Base-by-base conservation (phyloP, 2,113 vertebrate species). In the Poicephalus meyeri region DNA sequence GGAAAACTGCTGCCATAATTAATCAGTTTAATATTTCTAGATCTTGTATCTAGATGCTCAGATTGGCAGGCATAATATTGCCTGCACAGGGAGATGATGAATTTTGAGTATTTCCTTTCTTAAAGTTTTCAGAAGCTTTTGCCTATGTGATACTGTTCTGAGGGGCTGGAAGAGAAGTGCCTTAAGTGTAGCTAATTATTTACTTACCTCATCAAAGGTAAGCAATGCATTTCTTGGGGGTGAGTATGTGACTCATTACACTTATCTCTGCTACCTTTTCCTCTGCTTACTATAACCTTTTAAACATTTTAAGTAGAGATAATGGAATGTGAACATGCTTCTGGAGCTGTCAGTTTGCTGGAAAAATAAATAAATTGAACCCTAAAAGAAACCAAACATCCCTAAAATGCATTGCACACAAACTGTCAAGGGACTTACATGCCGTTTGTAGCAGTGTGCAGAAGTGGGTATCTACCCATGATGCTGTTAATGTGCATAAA, bases 131-230 rank as follows among this genome's bases (percentile, higher is more conserved):
- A 72, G 31, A 92, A 72, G 44, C 44, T 81, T 85, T 85, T 85
- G 19, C 73, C 39, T 60, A 8, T 29, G 6, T 58, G 35, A 56
- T 19, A 7, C 21, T 86, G 7, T 82, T 87, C 47, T 82, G 66
- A 65, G 58, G 35, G 85, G 77, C 39, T 72, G 84, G 31, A 88
- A 73, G 50, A 92, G 78, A 94, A 87, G 52, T 80, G 29, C 71
- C 64, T 80, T 70, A 60, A 88, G 64, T 91, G 20, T 52, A 81
- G 86, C 68, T 96, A 89, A 87, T 97, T 95, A 92, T 96, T 97
- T 94, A 92, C 83, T 91, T 89, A 39, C 35, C 47, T 96, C 89
- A 86, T 93, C 63, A 95, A 96, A 95, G 55, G 91, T 64, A 63
- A 90, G 68, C 79, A 94, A 33, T 78, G 39, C n/a, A 87, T 93